phyloP scores from a whole-genome alignment of 2,888 invertebrate species.

The Lithophane socia region DNA sequence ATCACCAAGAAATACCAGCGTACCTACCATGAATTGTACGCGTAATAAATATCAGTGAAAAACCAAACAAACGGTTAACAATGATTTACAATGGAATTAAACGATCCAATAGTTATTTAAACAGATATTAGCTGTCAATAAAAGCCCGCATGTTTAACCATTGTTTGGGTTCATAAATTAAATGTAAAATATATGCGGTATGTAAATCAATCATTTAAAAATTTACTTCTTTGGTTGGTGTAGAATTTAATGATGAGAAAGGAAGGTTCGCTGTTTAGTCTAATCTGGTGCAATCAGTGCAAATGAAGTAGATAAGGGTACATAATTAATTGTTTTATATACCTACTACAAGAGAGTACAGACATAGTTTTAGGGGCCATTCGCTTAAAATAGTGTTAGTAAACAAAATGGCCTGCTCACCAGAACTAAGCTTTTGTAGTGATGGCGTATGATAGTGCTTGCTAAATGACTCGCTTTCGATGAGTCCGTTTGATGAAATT shows the following conservation, averaged over 20 bases:
- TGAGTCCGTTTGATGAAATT: neutral
- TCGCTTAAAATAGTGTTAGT: neutral
- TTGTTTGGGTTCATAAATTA: slow-evolving; percentile 66
- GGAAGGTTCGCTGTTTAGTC: neutral
- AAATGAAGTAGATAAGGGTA: neutral
- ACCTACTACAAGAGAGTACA: neutral
- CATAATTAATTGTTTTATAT: neutral
- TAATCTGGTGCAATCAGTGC: neutral
- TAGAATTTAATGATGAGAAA: neutral
- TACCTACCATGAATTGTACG: slow-evolving; percentile 79
- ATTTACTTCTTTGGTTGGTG: slow-evolving; percentile 26
- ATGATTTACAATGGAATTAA: slow-evolving; percentile 82
- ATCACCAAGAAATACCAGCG: slow-evolving; percentile 69
- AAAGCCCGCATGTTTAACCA: slow-evolving; percentile 80
- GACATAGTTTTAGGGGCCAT: no score
- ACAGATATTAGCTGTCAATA: slow-evolving; percentile 83
- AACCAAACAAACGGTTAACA: slow-evolving; percentile 78
- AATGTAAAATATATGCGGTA: slow-evolving; percentile 60
- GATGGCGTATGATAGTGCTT: neutral
- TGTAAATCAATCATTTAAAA: slow-evolving; percentile 65
- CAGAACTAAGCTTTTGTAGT: neutral
- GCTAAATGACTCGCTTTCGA: neutral
- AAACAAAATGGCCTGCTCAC: neutral
- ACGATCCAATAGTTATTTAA: slow-evolving; percentile 81
- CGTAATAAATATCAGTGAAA: slow-evolving; percentile 83